phyloP scores from a whole-genome alignment of 2,113 vertebrate genomes.

The Patagioenas fasciata region DNA sequence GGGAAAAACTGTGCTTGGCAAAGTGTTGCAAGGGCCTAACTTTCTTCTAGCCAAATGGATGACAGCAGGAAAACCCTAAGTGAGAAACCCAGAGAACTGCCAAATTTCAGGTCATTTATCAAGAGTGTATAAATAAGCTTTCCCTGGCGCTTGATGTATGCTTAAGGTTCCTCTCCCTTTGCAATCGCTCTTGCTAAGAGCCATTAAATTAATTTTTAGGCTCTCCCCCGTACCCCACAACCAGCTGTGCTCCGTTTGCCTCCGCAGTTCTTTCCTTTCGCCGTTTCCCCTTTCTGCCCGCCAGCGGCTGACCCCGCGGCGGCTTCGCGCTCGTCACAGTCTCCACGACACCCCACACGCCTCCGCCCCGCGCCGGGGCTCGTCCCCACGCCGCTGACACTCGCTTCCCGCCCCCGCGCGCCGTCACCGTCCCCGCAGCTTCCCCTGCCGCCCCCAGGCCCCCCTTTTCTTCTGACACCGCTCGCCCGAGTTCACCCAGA shows the following conservation, averaged over 20 bases:
- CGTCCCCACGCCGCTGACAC: not conserved
- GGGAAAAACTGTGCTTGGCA: not conserved
- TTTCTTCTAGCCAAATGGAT: not conserved
- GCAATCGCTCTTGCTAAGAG: not conserved
- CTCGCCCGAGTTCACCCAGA: not conserved
- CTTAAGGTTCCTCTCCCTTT: not conserved
- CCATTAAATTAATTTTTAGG: not conserved
- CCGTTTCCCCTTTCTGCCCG: slow-evolving; percentile 33
- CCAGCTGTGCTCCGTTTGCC: not conserved
- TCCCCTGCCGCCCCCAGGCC: not conserved
- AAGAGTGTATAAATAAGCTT: not conserved
- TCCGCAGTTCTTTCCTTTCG: not conserved
- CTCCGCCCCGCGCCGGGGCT: not conserved
- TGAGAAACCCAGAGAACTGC: not conserved
- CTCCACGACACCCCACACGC: slow-evolving; percentile 15
- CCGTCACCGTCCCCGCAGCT: not conserved
- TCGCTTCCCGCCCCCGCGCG: not conserved
- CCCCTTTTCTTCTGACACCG: not conserved
- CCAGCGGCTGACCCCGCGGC: not conserved
- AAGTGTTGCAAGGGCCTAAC: not conserved
- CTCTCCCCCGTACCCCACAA: not conserved
- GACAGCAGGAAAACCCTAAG: not conserved
- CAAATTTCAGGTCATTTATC: not conserved
- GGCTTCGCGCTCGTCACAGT: not conserved
- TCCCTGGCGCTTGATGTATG: not conserved